Evolutionary conservation across 2,113 vertebrate genomes (phyloP), one percentile per base, ranked within the genome.

Genomic region (Lophochroa leadbeateri): DNA sequence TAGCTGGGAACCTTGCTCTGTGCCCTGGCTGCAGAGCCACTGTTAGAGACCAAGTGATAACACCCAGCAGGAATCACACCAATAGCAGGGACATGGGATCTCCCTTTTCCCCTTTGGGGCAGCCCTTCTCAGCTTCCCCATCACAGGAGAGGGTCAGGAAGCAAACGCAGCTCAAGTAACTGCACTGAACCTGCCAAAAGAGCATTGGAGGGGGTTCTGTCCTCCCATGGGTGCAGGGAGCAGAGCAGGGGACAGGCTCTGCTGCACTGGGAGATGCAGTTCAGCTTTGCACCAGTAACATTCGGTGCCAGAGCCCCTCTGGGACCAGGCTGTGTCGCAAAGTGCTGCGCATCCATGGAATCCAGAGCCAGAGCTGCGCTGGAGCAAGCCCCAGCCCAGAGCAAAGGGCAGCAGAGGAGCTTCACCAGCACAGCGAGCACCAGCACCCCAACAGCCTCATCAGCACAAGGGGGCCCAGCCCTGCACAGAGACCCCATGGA

Each of bases 41-140:
- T 0, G 0, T 35, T 28, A 41, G 70, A 63, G 90, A 65, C 6
- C 55, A 17, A 13, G 65, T 23, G 79, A 79, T 53, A 85, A 82
- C 63, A 11, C 41, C 25, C 1, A 3, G 12, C 4, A 43, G 77
- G 29, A 65, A 21, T 37, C 17, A 33, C 58, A 7, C 5, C 0
- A 0, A 1, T 5, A 0, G 11, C 29, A 16, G 67, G 23, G 61
- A 37, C 18, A 4, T 4, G 37, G 50, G 2, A 1, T 6, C 29
- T 43, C 53, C 68, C n/a, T 43, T 63, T 4, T 57, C 58, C 63
- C 69, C 39, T 35, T 44, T 5, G 16, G 2, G 3, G 13, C 69
- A 64, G 15, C 49, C 9, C 41, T 44, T 64, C 58, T 33, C 79
- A 35, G 53, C 41, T 21, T 35, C 75, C 65, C 55, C 17, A 3